Evolutionary conservation across 2,888 invertebrate genomes (phyloP).

Genomic region (Unio pictorum): DNA sequence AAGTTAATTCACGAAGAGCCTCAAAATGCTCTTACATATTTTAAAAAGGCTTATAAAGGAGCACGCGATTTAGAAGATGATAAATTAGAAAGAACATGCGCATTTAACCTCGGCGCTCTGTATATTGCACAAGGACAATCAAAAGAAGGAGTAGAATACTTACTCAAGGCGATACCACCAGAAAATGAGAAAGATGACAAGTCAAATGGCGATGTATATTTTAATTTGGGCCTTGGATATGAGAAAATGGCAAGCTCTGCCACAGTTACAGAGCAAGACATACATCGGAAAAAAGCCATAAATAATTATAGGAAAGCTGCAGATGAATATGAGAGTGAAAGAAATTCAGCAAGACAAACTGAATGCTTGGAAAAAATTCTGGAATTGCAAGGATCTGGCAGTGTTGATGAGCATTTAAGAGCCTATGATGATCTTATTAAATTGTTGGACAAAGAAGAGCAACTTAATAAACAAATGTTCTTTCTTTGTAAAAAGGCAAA

Average conservation of each 20-base stretch:
- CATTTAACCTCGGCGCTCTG: constrained; percentile 65
- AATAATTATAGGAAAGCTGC: constrained; percentile 49
- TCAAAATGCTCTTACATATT: constrained; percentile 32
- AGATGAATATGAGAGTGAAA: constrained; percentile 46
- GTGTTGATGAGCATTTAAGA: constrained; percentile 1
- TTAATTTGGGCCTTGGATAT: constrained; percentile 62
- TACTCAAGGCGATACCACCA: constrained; percentile 54
- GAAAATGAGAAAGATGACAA: constrained; percentile 38
- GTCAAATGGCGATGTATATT: constrained; percentile 63
- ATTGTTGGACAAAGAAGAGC: too few species aligned
- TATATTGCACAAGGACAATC: constrained; percentile 46
- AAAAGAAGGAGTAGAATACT: constrained; percentile 47
- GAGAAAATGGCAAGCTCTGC: constrained; percentile 32
- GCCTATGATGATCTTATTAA: too few species aligned
- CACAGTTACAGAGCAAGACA: too few species aligned
- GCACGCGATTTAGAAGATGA: constrained; percentile 43
- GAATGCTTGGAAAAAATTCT: constrained; percentile 36
- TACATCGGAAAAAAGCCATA: constrained; percentile 39
- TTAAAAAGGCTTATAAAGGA: constrained; percentile 38
- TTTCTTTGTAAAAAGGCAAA: constrained; percentile 34
- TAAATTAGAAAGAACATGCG: constrained; percentile 52
- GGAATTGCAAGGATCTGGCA: constrained; percentile 17
- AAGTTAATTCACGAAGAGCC: constrained; percentile 9
- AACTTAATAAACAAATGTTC: constrained; percentile 23
- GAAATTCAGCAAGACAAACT: constrained; percentile 43